Evolutionary conservation across 2,888 invertebrate genomes (phyloP).

Genomic region (Eupeodes luniger): DNA sequence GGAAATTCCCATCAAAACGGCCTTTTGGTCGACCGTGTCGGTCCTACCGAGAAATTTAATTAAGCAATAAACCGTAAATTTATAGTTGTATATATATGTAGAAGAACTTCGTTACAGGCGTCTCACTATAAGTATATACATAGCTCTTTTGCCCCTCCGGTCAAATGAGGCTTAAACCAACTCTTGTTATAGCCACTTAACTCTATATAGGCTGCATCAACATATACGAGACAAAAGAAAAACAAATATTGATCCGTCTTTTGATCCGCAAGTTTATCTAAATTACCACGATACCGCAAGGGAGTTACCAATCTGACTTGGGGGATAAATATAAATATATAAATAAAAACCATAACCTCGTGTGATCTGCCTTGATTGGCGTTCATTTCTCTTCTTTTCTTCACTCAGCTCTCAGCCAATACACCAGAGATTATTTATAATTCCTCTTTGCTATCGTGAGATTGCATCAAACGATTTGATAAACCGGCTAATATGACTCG

Average conservation of each 20-base stretch:
- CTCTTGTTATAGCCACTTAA: constrained; percentile 59
- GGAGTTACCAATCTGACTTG: constrained; percentile 70
- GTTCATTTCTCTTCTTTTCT: constrained; percentile 70
- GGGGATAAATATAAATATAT: constrained; percentile 56
- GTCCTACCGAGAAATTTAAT: constrained; percentile 70
- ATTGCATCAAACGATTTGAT: constrained; percentile 68
- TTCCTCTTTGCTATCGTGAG: constrained; percentile 62
- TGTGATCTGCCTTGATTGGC: constrained; percentile 68
- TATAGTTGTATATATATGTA: constrained; percentile 1
- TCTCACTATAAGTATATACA: neutral
- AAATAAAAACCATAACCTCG: constrained; percentile 50
- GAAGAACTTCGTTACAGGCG: neutral
- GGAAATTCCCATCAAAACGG: constrained; percentile 41
- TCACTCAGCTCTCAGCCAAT: constrained; percentile 17
- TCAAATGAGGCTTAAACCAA: constrained; percentile 47
- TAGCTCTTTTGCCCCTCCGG: constrained; percentile 16
- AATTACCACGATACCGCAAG: constrained; percentile 56
- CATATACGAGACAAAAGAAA: constrained; percentile 41
- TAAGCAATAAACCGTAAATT: constrained; percentile 74
- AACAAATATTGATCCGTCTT: constrained; percentile 69
- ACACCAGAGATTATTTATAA: constrained; percentile 64
- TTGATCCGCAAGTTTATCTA: constrained; percentile 61
- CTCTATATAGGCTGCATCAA: constrained; percentile 22
- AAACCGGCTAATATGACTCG: constrained; percentile 45
- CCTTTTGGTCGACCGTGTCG: too few relatives aligned